These are phyloP conservation scores for Sparus aurata DNA, from an alignment of 2,797 vertebrate species.

Conservation along the genomic window DNA sequence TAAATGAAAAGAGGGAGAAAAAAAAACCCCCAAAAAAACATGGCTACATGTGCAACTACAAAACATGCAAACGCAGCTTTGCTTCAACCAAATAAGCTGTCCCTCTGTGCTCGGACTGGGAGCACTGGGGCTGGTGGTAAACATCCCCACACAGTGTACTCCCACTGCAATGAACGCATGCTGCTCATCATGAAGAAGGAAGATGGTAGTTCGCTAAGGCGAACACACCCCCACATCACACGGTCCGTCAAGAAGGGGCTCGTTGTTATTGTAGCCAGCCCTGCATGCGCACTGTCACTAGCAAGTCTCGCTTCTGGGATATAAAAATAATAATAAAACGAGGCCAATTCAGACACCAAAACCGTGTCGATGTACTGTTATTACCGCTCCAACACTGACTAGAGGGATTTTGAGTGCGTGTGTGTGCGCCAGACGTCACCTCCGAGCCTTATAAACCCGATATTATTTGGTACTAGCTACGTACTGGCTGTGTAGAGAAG, in stretches of 20 bases:
- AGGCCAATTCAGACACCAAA: slow-evolving; percentile 23
- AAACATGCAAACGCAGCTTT: slow-evolving; percentile 22
- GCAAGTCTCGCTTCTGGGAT: slow-evolving; percentile 40
- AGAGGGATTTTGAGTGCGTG: not conserved
- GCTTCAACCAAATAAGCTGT: slow-evolving; percentile 26
- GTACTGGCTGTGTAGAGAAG: slow-evolving; percentile 78
- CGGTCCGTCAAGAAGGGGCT: slow-evolving; percentile 83
- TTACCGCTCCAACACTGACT: not conserved
- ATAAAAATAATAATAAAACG: slow-evolving; percentile 14
- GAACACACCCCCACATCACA: slow-evolving; percentile 89
- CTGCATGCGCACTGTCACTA: slow-evolving; percentile 79
- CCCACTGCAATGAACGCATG: slow-evolving; percentile 83
- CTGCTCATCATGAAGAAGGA: slow-evolving; percentile 85
- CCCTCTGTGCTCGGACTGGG: slow-evolving; percentile 16
- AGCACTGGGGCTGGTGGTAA: slow-evolving; percentile 64
- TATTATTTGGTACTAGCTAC: slow-evolving; percentile 77
- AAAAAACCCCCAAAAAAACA: not conserved
- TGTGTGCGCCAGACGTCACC: slow-evolving; percentile 15
- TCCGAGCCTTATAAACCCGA: slow-evolving; percentile 40
- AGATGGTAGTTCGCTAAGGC: slow-evolving; percentile 88
- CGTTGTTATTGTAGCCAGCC: slow-evolving; percentile 84
- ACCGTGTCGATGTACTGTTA: not conserved
- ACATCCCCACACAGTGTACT: slow-evolving; percentile 77
- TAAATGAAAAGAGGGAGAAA: no score
- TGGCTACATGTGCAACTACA: not conserved